These are phyloP conservation scores for Notothenia coriiceps DNA, from an alignment of 2,113 vertebrate genomes.

Conservation along the genomic window DNA sequence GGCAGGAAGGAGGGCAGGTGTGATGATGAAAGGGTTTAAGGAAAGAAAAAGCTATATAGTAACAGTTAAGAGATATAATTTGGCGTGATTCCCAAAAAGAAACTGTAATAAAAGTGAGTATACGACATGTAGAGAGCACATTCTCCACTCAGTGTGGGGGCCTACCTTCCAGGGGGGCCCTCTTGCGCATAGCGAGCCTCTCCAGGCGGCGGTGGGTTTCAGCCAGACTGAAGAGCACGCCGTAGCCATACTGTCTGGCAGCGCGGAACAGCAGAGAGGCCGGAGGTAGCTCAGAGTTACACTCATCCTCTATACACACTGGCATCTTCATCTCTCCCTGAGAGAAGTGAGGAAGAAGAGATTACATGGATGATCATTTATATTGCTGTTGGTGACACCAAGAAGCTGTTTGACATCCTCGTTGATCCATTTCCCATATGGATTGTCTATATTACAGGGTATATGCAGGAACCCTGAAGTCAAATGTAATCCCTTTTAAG, in stretches of 20 bases:
- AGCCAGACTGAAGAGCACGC: constrained; percentile 92
- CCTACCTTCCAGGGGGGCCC: constrained; percentile 87
- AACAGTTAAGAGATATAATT: no score
- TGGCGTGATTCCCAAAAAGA: neutral
- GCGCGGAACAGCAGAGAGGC: constrained; percentile 90
- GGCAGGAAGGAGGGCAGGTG: no score
- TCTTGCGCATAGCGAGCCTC: constrained; percentile 88
- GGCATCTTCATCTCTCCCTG: constrained; percentile 96
- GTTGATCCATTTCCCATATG: no score
- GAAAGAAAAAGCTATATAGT: no score
- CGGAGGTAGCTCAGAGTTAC: constrained; percentile 91
- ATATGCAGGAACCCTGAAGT: no score
- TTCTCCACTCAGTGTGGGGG: neutral
- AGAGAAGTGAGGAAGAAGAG: neutral
- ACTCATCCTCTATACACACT: constrained; percentile 93
- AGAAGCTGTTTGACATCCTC: no score
- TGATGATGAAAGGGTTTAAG: no score
- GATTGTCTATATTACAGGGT: no score
- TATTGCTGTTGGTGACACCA: no score
- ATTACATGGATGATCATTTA: neutral
- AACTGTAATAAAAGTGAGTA: neutral
- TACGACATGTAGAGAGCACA: no score
- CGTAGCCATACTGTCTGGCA: constrained; percentile 90
- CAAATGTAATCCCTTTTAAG: no score
- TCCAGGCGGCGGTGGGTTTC: constrained; percentile 91